Percentiles rank a stretch among this genome's conserved stretches.
These are phyloP conservation scores for Cosmia trapezina DNA, from an alignment of 2,888 invertebrate species.

Conservation along the genomic window DNA sequence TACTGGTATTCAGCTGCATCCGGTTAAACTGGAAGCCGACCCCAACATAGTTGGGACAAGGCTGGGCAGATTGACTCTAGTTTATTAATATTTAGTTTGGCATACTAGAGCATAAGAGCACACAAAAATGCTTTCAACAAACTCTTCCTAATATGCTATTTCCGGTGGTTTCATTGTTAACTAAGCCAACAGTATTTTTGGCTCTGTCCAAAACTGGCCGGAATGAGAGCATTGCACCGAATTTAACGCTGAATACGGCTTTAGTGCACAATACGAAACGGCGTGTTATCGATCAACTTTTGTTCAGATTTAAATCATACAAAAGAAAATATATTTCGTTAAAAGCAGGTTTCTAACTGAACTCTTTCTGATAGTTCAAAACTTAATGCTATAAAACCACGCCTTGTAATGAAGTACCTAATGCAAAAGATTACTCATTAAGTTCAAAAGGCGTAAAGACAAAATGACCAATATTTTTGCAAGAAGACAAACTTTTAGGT, in stretches of 20 bases:
- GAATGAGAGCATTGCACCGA: conserved; percentile 34
- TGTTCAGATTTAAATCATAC: background rate
- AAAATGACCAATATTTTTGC: conserved; percentile 5
- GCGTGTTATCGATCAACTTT: background rate
- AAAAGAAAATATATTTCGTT: background rate
- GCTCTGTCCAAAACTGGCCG: conserved; percentile 34
- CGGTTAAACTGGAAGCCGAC: too few species aligned
- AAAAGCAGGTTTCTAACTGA: background rate
- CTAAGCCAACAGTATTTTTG: conserved; percentile 39
- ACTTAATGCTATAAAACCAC: background rate
- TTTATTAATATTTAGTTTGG: too few species aligned
- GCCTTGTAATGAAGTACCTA: background rate
- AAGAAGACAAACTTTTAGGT: conserved; percentile 10
- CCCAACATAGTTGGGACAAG: too few species aligned
- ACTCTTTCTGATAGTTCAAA: background rate
- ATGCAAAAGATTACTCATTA: background rate
- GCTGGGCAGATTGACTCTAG: too few species aligned
- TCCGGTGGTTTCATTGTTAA: conserved; percentile 48
- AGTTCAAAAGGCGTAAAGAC: background rate
- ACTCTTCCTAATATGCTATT: conserved; percentile 43
- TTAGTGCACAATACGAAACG: background rate
- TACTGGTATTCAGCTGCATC: too few species aligned
- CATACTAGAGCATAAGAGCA: conserved; percentile 18
- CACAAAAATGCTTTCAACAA: conserved; percentile 39
- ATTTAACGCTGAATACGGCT: conserved; percentile 14